Evolutionary conservation across 2,113 vertebrate species (phyloP).

Genomic region (Hyperopisus bebe): DNA sequence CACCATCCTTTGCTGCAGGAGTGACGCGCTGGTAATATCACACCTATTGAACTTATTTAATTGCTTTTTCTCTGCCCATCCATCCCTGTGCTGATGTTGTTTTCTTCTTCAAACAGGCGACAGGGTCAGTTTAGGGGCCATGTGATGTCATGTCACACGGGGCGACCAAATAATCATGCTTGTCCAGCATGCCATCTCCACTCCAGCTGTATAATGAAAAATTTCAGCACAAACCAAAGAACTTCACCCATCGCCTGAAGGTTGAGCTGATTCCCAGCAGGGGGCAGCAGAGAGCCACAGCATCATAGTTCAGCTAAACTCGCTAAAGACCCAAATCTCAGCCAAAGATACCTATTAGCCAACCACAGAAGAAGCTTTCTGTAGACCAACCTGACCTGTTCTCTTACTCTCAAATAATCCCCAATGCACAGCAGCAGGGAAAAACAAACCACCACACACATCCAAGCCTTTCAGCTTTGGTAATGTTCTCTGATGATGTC

Average conservation of each 20-base stretch:
- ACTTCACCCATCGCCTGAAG: background rate
- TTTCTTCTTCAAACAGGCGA: background rate
- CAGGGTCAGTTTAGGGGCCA: background rate
- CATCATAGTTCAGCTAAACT: background rate
- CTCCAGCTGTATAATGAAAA: background rate
- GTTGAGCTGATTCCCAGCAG: background rate
- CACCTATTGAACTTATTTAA: slow-evolving; percentile 4
- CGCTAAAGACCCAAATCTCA: background rate
- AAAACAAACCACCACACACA: background rate
- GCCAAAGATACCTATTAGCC: background rate
- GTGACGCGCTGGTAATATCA: background rate
- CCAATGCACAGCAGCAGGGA: background rate
- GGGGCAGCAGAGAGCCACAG: background rate
- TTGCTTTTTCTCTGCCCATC: background rate
- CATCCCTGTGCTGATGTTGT: background rate
- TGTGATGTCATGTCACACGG: background rate
- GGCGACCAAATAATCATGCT: background rate
- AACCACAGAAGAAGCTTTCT: background rate
- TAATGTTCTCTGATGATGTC: background rate
- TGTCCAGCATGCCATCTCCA: background rate
- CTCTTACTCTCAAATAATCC: background rate
- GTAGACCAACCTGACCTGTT: background rate
- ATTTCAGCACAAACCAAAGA: background rate
- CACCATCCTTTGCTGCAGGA: background rate
- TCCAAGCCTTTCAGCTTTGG: background rate